Evolutionary conservation across 2,888 invertebrate genomes (phyloP).

Genomic region (Diaprepes abbreviatus): DNA sequence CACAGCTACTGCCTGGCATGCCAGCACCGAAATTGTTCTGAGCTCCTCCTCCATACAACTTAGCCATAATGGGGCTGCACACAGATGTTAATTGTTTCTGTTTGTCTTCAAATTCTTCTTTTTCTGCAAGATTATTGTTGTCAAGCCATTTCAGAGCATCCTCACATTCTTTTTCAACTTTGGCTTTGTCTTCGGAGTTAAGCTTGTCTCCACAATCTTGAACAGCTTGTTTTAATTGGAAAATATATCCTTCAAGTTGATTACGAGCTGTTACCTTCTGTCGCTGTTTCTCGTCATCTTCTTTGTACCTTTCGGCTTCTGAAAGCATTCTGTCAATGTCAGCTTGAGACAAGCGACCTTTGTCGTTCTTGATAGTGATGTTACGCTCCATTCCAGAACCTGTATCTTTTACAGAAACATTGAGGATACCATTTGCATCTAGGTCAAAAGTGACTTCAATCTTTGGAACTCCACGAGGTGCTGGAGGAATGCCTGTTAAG

Average conservation of each 20-base stretch:
- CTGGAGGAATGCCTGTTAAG: constrained; percentile 78
- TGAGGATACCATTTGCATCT: constrained; percentile 81
- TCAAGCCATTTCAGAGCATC: constrained; percentile 81
- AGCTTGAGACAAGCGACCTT: constrained; percentile 46
- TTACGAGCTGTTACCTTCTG: constrained; percentile 79
- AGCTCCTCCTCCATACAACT: constrained; percentile 62
- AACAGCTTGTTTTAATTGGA: constrained; percentile 78
- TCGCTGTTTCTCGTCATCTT: constrained; percentile 74
- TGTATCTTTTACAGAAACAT: constrained; percentile 72
- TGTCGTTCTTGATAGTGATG: constrained; percentile 81
- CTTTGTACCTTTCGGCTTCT: constrained; percentile 45
- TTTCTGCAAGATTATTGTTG: constrained; percentile 73
- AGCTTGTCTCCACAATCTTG: constrained; percentile 77
- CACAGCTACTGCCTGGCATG: constrained; percentile 48
- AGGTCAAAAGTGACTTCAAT: constrained; percentile 81
- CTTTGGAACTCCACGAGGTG: constrained; percentile 78
- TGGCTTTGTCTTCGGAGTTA: constrained; percentile 68
- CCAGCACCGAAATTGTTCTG: constrained; percentile 25
- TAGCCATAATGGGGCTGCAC: constrained; percentile 75
- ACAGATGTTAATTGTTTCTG: constrained; percentile 67
- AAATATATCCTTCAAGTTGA: constrained; percentile 79
- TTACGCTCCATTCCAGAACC: constrained; percentile 77
- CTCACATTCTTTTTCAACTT: constrained; percentile 70
- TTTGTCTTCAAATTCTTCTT: constrained; percentile 77
- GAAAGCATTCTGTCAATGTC: constrained; percentile 49